Percentiles rank a stretch among this genome's conserved stretches.
Evolutionary conservation across 2,797 vertebrate species (phyloP).

Genomic region (Carcharodon carcharias): DNA sequence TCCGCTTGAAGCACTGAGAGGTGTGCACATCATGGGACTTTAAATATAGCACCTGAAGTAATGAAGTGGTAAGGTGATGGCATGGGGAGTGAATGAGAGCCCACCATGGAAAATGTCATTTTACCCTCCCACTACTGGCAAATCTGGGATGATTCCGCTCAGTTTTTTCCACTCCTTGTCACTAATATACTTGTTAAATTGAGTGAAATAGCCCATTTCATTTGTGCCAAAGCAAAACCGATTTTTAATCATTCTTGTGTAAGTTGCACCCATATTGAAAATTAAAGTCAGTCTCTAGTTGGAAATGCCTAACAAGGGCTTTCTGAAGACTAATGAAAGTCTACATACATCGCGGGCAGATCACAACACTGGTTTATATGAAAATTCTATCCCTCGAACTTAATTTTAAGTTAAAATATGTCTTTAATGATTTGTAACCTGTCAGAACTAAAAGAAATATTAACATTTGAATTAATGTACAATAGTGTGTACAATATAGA

Average conservation of each 20-base stretch:
- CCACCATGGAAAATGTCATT: no score
- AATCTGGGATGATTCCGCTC: no score
- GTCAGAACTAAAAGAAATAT: background rate
- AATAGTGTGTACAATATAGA: background rate
- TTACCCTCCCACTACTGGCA: no score
- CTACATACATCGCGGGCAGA: background rate
- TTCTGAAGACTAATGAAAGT: background rate
- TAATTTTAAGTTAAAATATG: background rate
- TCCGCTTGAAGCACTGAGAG: no score
- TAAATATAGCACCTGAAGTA: no score
- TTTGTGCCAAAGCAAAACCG: background rate
- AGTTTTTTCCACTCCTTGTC: background rate
- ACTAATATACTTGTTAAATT: background rate
- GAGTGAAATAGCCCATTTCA: background rate
- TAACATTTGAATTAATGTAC: background rate
- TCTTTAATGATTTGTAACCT: background rate
- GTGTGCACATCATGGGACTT: no score
- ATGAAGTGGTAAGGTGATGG: no score
- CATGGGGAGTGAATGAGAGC: no score
- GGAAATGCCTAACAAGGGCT: background rate
- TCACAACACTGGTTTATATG: no score
- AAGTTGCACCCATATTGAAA: background rate
- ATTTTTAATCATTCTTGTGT: background rate
- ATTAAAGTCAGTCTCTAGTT: background rate
- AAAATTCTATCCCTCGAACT: no score